phyloP scores from a whole-genome alignment of 2,113 vertebrate species.

The Onychostruthus taczanowskii region DNA sequence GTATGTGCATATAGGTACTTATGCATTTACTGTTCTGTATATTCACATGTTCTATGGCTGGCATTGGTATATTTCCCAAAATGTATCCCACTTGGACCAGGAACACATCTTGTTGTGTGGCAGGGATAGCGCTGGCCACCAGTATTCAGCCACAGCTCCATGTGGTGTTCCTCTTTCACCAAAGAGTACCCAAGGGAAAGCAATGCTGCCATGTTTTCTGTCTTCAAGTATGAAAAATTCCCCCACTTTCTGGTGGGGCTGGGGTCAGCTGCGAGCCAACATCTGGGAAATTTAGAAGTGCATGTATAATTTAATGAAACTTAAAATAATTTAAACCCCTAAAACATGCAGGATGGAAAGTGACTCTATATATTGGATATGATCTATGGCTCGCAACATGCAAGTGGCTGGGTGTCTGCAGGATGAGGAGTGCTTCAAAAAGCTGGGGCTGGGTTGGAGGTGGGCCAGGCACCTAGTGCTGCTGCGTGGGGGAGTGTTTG shows the following conservation, averaged over 20 bases:
- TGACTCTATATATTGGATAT: neutral
- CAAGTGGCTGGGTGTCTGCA: neutral
- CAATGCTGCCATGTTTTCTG: neutral
- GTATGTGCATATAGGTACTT: neutral
- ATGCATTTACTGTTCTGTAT: neutral
- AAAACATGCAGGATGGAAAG: neutral
- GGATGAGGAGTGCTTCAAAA: neutral
- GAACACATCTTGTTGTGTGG: neutral
- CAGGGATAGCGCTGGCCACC: neutral
- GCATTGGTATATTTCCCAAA: neutral
- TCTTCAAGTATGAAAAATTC: neutral
- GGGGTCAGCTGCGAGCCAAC: neutral
- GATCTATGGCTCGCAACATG: neutral
- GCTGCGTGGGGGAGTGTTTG: neutral
- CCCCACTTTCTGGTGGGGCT: neutral
- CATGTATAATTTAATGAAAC: neutral
- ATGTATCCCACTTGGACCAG: neutral
- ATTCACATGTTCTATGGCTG: neutral
- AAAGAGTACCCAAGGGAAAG: neutral
- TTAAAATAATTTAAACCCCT: neutral
- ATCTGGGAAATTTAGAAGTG: neutral
- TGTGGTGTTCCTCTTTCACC: neutral
- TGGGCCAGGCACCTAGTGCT: neutral
- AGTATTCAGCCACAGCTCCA: neutral
- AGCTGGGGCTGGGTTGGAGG: neutral